Evolutionary conservation across 1,140 invertebrate species (phyloP), one percentile per base, ranked within the genome.

Genomic region (Drosophila prosaltans): DNA sequence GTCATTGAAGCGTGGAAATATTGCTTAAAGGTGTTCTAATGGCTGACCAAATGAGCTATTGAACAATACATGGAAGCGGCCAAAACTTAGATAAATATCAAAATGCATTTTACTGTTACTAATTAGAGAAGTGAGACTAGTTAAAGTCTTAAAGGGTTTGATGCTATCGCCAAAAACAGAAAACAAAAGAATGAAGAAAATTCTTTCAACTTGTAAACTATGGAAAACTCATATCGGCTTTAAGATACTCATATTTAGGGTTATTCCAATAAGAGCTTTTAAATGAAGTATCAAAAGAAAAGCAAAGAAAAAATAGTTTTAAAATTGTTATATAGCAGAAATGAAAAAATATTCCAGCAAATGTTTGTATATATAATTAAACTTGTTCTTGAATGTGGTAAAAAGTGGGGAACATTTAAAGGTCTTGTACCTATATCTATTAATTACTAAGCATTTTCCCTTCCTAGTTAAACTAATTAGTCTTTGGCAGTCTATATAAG

Each of bases 1-100:
- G 63, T 69, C 83, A 86, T 86, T 86, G 69, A 86, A 51, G 76
- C 82, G 70, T 64, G 36, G 73, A 43, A 80, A 43, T 58, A 72
- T 88, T 88, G 83, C 82, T 69, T 32, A 83, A 86, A 86, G 83
- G 83, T 86, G 83, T 86, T 86, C 82, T 86, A 86, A 86, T 86
- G 83, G 67, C 71, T 85, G 82, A 69, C 79, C 82, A 88, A 85
- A 82, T 69, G 54, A 72, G 79, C 80, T 75, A 77, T 77, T 77
- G 74, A 76, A 77, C 74, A 77, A 77, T 77, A 74, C 54, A 74
- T 77, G 74, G 74, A 77, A 77, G 73, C 76, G 66, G 43, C 16
- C 51, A 32, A 32, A 43, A 39, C 40, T 55, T 40, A 70, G 74
- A 76, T 70, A 58, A 74, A 77, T 77, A 76, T 69, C 73, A 32